phyloP scores from a whole-genome alignment of 2,888 invertebrate genomes.

The Leucoptera coffeella region DNA sequence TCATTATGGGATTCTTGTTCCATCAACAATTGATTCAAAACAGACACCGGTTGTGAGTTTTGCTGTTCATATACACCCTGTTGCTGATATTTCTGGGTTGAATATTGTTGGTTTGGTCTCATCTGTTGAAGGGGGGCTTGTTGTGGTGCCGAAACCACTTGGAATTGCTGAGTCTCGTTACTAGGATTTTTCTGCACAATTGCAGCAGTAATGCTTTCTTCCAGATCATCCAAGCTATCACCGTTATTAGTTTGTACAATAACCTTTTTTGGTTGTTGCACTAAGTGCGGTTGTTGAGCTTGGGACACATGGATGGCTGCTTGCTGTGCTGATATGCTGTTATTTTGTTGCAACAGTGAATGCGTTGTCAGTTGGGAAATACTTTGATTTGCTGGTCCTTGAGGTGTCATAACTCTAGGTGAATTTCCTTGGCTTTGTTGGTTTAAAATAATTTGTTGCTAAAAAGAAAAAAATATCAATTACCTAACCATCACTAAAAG shows the following conservation, averaged over 20 bases:
- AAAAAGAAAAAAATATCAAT: no score
- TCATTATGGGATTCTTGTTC: conserved; percentile 30
- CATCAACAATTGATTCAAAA: conserved; percentile 24
- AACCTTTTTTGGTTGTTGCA: conserved; percentile 16
- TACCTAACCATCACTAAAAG: no score
- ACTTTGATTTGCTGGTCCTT: no score
- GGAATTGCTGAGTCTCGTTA: conserved; percentile 22
- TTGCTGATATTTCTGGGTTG: no score
- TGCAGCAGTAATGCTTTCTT: conserved; percentile 48
- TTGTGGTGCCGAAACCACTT: no score
- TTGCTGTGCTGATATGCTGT: no score
- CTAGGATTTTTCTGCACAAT: conserved; percentile 33
- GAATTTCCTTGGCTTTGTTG: conserved; percentile 1
- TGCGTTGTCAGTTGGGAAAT: no score
- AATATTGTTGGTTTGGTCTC: conserved; percentile 8
- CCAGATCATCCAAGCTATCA: conserved; percentile 44
- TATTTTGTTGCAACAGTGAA: no score
- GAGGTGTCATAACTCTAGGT: no score
- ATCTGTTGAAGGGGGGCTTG: conserved; percentile 22
- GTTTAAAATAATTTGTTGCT: conserved; percentile 12
- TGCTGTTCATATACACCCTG: not conserved
- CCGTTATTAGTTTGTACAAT: conserved; percentile 39
- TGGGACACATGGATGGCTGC: no score
- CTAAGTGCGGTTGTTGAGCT: no score
- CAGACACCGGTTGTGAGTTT: no score